A percentile compares a stretch with the other conserved stretches of the same genome.
phyloP scores from a whole-genome alignment of 2,113 vertebrate species.

The Datnioides undecimradiatus region DNA sequence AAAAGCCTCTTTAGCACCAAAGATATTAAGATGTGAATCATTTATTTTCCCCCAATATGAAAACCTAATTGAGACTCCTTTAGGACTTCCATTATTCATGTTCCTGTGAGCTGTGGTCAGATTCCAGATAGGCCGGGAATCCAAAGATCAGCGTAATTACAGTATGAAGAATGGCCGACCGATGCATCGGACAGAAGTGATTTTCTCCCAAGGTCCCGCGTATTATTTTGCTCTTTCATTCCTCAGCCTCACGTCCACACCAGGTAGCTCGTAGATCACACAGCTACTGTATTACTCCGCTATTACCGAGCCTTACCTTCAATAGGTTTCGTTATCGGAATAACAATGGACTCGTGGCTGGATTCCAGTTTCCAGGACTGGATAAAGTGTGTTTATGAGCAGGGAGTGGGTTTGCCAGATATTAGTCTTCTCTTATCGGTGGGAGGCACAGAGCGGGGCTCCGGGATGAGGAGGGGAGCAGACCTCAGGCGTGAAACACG shows the following conservation, averaged over 20 bases:
- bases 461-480: background rate
- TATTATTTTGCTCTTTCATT: slow-evolving; percentile 48
- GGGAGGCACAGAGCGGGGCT: slow-evolving; percentile 31
- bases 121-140: slow-evolving; percentile 23
- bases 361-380: slow-evolving; percentile 21
- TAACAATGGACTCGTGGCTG: slow-evolving; percentile 44
- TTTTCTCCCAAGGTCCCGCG: slow-evolving; percentile 51
- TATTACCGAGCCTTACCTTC: slow-evolving; percentile 38
- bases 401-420: slow-evolving; percentile 18
- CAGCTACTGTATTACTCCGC: slow-evolving; percentile 28
- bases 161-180: slow-evolving; percentile 54
- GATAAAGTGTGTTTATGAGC: slow-evolving; percentile 31
- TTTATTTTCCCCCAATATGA: slow-evolving; percentile 57
- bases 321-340: slow-evolving; percentile 54
- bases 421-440: slow-evolving; percentile 58
- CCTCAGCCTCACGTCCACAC: slow-evolving; percentile 9
- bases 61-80: slow-evolving; percentile 58
- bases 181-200: slow-evolving; percentile 33
- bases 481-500: background rate
- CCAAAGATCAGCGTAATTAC: slow-evolving; percentile 63
- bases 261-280: slow-evolving; percentile 54
- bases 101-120: slow-evolving; percentile 25
- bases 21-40: slow-evolving; percentile 68
- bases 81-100: slow-evolving; percentile 66
- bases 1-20: slow-evolving; percentile 39